Conservation (phyloP, 2,888 invertebrate genomes). For the Odontomyia ornata region DNA sequence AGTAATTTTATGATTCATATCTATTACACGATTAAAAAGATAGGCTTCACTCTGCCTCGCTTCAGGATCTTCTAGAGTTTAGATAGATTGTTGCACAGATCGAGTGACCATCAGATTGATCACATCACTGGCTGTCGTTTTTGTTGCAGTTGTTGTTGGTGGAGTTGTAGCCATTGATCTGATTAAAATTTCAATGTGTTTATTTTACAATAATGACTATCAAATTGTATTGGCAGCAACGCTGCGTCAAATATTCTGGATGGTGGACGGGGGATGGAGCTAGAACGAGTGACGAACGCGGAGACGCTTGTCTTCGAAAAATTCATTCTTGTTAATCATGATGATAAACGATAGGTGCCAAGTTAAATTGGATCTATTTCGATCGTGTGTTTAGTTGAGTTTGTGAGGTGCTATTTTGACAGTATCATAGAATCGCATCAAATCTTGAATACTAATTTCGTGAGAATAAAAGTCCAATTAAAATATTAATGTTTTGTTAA, state of each 20-base stretch:
- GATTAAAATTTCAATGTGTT: slow-evolving; percentile 47
- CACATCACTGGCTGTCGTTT: not conserved
- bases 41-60: not conserved
- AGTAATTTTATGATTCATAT: slow-evolving; percentile 47
- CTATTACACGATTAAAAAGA: slow-evolving; percentile 49
- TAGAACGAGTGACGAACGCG: slow-evolving; percentile 22
- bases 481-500: slow-evolving; percentile 20
- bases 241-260: slow-evolving; percentile 9
- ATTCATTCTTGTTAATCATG: slow-evolving; percentile 26
- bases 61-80: not conserved
- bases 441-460: not conserved
- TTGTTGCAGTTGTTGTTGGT: no score
- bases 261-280: no score
- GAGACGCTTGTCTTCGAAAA: slow-evolving; percentile 33
- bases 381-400: slow-evolving; percentile 15
- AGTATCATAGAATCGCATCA: slow-evolving; percentile 29
- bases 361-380: slow-evolving; percentile 42
- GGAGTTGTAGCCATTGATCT: slow-evolving; percentile 9
- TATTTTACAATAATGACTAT: slow-evolving; percentile 50
- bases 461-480: slow-evolving; percentile 37
- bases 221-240: slow-evolving; percentile 44
- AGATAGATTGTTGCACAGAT: not conserved
- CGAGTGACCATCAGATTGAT: slow-evolving; percentile 19
- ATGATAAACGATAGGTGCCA: slow-evolving; percentile 44
- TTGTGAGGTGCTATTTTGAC: slow-evolving; percentile 42